Evolutionary conservation across 53 echinoderm and acorn worm genomes (phyloP), one percentile per base, ranked within the genome.

Genomic region (Astropecten irregularis): DNA sequence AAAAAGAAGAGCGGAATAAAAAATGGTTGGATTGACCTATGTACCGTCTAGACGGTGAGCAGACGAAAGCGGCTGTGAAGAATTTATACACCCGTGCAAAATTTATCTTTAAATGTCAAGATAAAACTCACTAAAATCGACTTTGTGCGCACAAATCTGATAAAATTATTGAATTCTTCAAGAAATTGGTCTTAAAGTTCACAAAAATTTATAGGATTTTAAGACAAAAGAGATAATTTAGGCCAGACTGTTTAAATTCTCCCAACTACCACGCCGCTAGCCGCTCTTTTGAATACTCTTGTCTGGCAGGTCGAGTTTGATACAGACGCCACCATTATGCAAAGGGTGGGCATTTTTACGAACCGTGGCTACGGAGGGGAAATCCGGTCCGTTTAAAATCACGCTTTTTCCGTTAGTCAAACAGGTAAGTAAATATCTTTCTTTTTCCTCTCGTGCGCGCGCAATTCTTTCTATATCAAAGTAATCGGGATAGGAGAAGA

Each of bases 261-360:
- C 79, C 79, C 44, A 79, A 79, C 79, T 20, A 23, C 62, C 40
- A 46, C 30, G 60, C 71, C 63, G 13, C 47, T 79, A 47, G 79
- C 79, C 62, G 79, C 79, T 79, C 79, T 79, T 62, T 61, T 79
- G 79, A 79, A 68, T 42, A 79, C 44, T 62, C 79, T 79, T 79
- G 79, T 79, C 79, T 79, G 76, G 62, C 79, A 47, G 46, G 63
- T 79, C 79, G 61, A 79, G 62, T 62, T 79, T 79, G 79, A 79
- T 60, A 56, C 44, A 62, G 79, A 56, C 79, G 79, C 79, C 32
- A 79, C 79, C 79, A 79, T 79, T 79, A 79, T 46, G 60, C 18
- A 10, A 40, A 33, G 62, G 62, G 79, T 61, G 55, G 19, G 0
- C 0, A 7, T 30, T 76, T 76, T 25, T 31, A n/a, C 14, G 19